Evolutionary conservation across 1,140 invertebrate genomes (phyloP).

Genomic region (Cylas formicarius): DNA sequence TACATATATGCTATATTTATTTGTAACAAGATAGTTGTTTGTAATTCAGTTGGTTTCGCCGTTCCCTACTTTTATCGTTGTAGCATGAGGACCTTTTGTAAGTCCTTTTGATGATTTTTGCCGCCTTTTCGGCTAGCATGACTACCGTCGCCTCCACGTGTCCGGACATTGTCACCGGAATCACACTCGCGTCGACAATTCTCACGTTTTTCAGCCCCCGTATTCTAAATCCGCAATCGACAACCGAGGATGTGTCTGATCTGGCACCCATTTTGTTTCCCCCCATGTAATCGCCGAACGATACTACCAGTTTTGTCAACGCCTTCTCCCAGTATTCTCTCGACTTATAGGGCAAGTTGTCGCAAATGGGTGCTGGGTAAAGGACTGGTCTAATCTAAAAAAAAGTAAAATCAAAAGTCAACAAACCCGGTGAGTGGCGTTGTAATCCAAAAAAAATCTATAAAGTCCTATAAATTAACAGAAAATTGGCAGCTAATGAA

Average conservation of each 20-base stretch:
- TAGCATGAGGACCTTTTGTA: no score
- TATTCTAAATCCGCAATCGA: slow-evolving; percentile 51
- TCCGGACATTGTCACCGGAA: slow-evolving; percentile 59
- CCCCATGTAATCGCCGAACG: slow-evolving; percentile 54
- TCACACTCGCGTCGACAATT: slow-evolving; percentile 67
- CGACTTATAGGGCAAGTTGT: slow-evolving; percentile 13
- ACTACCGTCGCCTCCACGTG: slow-evolving; percentile 65
- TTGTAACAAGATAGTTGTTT: no score
- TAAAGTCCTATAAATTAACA: no score
- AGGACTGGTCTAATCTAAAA: slow-evolving; percentile 3
- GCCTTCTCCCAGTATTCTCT: slow-evolving; percentile 37
- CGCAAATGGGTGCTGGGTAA: slow-evolving; percentile 21
- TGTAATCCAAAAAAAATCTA: no score
- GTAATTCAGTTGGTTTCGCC: no score
- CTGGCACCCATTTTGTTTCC: slow-evolving; percentile 69
- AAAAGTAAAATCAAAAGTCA: background rate
- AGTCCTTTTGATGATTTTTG: slow-evolving; percentile 63
- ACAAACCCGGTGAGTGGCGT: background rate
- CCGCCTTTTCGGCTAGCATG: slow-evolving; percentile 81
- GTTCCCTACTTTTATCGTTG: no score
- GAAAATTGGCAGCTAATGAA: no score
- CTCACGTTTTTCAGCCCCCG: slow-evolving; percentile 57
- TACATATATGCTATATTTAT: no score
- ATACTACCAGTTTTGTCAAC: slow-evolving; percentile 52
- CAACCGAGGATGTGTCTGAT: slow-evolving; percentile 58